Conservation (phyloP, 2,888 invertebrate genomes). For the Chrysolina americana region DNA sequence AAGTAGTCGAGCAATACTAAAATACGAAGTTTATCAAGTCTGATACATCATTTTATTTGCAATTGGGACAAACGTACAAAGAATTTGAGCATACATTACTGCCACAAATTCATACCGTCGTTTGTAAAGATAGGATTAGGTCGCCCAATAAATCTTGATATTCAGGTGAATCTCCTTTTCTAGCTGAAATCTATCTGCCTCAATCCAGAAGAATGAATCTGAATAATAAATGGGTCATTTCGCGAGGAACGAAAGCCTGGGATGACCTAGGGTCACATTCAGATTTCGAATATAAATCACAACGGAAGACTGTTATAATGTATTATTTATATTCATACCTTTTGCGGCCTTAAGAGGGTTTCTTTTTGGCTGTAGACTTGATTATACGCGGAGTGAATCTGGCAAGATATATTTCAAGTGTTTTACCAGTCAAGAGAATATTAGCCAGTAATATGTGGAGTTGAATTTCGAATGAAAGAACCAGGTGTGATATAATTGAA, state of each 20-base stretch:
- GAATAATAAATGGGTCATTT: slow-evolving; percentile 39
- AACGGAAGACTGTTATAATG: slow-evolving; percentile 34
- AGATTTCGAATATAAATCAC: slow-evolving; percentile 42
- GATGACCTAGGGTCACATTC: slow-evolving; percentile 39
- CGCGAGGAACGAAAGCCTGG: not conserved
- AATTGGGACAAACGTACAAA: not conserved
- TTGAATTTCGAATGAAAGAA: no score
- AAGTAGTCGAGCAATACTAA: no score
- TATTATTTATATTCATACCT: slow-evolving; percentile 42
- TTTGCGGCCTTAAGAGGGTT: slow-evolving; percentile 22
- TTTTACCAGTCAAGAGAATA: not conserved
- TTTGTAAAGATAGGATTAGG: slow-evolving; percentile 34
- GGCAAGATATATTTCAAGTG: slow-evolving; percentile 6
- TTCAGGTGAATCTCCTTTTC: slow-evolving; percentile 37
- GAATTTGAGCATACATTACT: slow-evolving; percentile 26
- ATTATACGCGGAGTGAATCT: slow-evolving; percentile 14
- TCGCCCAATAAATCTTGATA: slow-evolving; percentile 38
- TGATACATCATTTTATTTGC: not conserved
- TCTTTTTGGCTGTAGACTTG: not conserved
- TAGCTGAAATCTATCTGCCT: slow-evolving; percentile 38
- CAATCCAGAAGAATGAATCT: slow-evolving; percentile 35
- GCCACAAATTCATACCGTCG: not conserved
- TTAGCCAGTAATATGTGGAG: no score
- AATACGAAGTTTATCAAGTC: no score
- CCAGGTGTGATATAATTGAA: not conserved